Evolutionary conservation across 2,113 vertebrate genomes (phyloP).

Genomic region (Lepus europaeus): DNA sequence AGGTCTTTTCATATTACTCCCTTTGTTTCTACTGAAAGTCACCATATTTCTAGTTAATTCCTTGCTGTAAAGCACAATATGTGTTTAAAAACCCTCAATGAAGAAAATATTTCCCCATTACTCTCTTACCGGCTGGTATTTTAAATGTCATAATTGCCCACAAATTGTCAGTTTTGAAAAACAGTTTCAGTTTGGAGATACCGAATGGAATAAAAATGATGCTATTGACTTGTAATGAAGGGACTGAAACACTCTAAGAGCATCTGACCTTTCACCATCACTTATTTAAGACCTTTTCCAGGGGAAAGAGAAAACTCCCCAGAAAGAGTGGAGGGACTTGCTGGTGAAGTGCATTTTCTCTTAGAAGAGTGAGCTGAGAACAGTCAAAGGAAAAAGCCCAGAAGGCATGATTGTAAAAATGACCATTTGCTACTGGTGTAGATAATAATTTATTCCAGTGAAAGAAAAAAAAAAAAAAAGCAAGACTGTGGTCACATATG

Average conservation of each 20-base stretch:
- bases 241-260: conserved; percentile 15
- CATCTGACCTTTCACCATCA: conserved; percentile 30
- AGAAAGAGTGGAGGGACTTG: conserved; percentile 28
- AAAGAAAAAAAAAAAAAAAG: conserved; percentile 11
- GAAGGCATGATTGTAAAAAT: conserved; percentile 60
- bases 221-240: conserved; percentile 74
- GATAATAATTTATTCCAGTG: conserved; percentile 63
- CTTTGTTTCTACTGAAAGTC: conserved; percentile 31
- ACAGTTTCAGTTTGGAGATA: conserved; percentile 71
- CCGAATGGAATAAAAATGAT: conserved; percentile 73
- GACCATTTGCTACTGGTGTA: neutral
- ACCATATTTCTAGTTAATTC: conserved; percentile 46
- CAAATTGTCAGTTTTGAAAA: conserved; percentile 79
- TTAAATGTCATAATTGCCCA: conserved; percentile 61
- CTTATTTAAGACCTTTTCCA: conserved; percentile 56
- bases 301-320: neutral
- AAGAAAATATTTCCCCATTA: neutral
- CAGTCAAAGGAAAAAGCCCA: conserved; percentile 56
- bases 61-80: neutral
- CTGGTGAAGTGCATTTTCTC: conserved; percentile 16
- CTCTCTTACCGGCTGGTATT: neutral
- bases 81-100: conserved; percentile 11
- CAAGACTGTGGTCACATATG: conserved; percentile 24
- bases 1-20: neutral
- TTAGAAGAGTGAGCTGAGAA: conserved; percentile 5